Conservation (phyloP, 2,113 vertebrate genomes). For the Ibidorhyncha struthersii region DNA sequence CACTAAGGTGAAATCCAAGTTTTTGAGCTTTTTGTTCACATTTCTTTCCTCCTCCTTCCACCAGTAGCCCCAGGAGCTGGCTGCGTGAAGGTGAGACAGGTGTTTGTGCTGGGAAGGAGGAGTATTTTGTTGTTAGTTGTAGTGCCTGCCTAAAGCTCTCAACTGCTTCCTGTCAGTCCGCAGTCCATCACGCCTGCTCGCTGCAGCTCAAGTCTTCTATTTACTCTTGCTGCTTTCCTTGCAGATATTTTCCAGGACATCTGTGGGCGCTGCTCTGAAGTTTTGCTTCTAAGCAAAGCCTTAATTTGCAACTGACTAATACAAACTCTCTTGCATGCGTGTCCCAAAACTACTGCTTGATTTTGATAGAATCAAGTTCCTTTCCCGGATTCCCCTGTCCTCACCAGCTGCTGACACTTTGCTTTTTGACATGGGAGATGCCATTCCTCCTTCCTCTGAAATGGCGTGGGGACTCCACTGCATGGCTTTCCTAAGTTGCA, state of each 20-base stretch:
- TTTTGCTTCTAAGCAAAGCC: not conserved
- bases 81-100: accelerated
- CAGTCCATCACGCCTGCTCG: not conserved
- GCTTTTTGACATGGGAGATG: not conserved
- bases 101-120: not conserved
- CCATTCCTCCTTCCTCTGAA: not conserved
- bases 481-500: not conserved
- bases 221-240: not conserved
- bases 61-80: not conserved
- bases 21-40: not conserved
- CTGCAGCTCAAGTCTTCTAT: not conserved
- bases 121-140: not conserved
- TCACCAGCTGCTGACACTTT: not conserved
- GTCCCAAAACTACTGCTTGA: not conserved
- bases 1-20: not conserved
- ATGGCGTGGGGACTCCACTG: not conserved
- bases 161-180: not conserved
- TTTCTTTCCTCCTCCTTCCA: not conserved
- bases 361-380: not conserved
- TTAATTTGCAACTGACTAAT: not conserved
- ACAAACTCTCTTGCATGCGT: not conserved
- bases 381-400: not conserved
- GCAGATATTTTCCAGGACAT: not conserved
- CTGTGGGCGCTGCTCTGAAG: not conserved
- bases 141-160: not conserved